Base-by-base conservation (phyloP, 2,797 vertebrate species). In the Alca torda region DNA sequence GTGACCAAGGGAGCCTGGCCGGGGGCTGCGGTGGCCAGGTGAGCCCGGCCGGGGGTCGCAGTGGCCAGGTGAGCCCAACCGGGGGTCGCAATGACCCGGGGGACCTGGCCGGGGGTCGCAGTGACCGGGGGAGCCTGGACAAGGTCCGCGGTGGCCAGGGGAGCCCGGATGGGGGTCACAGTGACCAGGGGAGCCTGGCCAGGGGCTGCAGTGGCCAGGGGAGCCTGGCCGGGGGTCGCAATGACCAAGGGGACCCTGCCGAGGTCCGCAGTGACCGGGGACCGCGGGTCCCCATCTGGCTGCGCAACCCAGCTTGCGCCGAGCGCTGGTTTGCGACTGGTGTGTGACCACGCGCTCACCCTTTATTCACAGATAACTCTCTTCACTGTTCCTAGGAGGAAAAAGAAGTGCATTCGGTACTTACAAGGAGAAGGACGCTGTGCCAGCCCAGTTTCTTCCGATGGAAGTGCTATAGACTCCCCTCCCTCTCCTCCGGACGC, bases 361-460 rank as follows among this genome's bases (percentile, higher is more conserved):
- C 98, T 99, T 98, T 98, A 98, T 99, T 99, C 98, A 99, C 99
- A 98, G 98, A 98, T 98, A 98, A 98, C 98, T 99, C 98, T 99
- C 98, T 99, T 98, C 99, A 98, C 99, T 99, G 98, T 99, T 98
- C 99, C 98, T 99, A 99, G 99, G 99, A 99, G 99, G 99, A 99
- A 99, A 99, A 99, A 99, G 99, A 99, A 99, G 98, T 99, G 99
- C 99, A 98, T 99, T 99, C 99, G 99, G 98, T 99, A 99, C 99
- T 98, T 99, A 99, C 99, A 99, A 98, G 98, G 99, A 99, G 98
- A 98, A 98, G 99, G 99, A 99, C 98, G 98, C 98, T 99, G 99
- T 97, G 97, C 98, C 99, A 99, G 99, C 98, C 99, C 99, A 98
- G 95, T 99, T 99, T 99, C 99, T 99, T 99, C 99, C 98, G 98